Conservation (phyloP, 1,140 invertebrate genomes). For the Schlechtendalia chinensis region DNA sequence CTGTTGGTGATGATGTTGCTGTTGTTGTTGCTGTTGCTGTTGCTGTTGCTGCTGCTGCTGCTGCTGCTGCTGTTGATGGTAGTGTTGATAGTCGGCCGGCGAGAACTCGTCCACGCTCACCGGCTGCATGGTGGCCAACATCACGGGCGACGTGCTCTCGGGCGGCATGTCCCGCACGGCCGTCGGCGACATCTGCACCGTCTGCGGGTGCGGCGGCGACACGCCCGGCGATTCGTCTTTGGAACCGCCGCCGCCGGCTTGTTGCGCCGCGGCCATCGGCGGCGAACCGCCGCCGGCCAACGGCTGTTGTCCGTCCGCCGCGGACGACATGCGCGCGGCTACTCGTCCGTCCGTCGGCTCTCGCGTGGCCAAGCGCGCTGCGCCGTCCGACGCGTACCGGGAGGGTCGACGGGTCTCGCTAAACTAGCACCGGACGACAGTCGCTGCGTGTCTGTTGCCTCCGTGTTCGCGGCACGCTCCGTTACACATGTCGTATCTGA, state of each 20-base stretch:
- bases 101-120: conserved; percentile 52
- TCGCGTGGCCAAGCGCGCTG: too few species aligned
- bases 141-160: conserved; percentile 52
- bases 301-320: conserved; percentile 43
- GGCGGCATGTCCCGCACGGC: conserved; percentile 50
- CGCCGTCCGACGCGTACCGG: too few species aligned
- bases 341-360: neutral
- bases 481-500: conserved; percentile 21
- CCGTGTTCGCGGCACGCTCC: neutral
- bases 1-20: conserved; percentile 28
- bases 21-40: conserved; percentile 15
- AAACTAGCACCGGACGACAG: neutral
- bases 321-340: neutral
- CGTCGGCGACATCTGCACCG: conserved; percentile 42
- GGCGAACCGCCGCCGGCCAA: neutral
- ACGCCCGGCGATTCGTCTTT: conserved; percentile 30
- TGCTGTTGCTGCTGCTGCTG: neutral
- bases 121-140: conserved; percentile 54
- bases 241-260: too few species aligned
- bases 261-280: neutral
- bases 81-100: conserved; percentile 50
- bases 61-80: conserved; percentile 35
- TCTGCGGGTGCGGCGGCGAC: conserved; percentile 47
- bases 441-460: neutral
- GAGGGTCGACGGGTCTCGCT: too few species aligned